Evolutionary conservation across 2,888 invertebrate species (phyloP), one percentile per base, ranked within the genome.

Genomic region (Smittia sp.): DNA sequence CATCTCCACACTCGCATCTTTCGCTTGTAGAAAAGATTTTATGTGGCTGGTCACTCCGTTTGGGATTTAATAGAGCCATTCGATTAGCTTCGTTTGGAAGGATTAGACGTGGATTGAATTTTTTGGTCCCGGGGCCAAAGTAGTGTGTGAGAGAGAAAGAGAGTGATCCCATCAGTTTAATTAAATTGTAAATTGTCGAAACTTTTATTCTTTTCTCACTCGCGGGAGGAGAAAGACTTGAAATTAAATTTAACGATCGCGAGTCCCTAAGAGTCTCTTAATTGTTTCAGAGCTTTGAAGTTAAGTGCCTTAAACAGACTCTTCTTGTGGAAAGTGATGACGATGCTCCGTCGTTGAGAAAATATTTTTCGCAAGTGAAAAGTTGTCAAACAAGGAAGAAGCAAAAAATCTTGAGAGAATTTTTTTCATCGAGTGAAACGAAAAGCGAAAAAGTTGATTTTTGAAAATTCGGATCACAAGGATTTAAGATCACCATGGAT

Each of bases 401-500:
- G 27, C 15, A 63, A 63, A 63, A 63, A 25, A 13, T 63, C 63
- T 63, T 32, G 4, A 32, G 7, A 32, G 32, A 32, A 32, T 32
- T 32, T 32, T 32, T 32, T 32, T 32, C 32, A 46, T 6, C 3
- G 4, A 46, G 52, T 18, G 18, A 46, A 46, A 46, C n/a, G 52
- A 15, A n/a, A 46, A 46, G 11, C n/a, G 52, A 15, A 46, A 46
- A 46, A 46, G n/a, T 9, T 6, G 32, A 6, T 32, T 9, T 32
- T 32, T 32, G 32, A 46, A 24, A 67, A 39, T 67, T n/a, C 20
- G 41, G 67, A 67, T 67, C 67, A 67, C 39, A 67, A 67, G 67
- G 67, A 67, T 67, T 67, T 67, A n/a, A 58, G 58, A 32, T 75
- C 77, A 79, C 78, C 78, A 82, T 82, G 82, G 81, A 81, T 79